Conservation (phyloP, 2,888 invertebrate species). For the Macrophya alboannulata region DNA sequence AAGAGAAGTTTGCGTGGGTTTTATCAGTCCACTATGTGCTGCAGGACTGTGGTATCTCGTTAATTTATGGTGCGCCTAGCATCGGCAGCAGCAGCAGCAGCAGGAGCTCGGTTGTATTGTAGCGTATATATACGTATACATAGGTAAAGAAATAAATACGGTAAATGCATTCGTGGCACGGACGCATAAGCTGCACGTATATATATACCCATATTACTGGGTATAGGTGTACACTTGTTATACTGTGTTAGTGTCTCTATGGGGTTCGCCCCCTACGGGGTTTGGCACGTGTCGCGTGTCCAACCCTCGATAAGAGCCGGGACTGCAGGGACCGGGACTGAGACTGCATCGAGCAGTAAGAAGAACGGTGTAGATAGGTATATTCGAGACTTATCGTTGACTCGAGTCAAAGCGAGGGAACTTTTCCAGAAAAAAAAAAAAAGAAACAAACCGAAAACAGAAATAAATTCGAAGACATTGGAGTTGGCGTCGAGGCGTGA, state of each 20-base stretch:
- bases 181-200: not conserved
- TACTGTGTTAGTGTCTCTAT: constrained; percentile 6
- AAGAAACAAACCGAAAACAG: too few relatives aligned
- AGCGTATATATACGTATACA: not conserved
- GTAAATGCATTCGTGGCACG: constrained; percentile 11
- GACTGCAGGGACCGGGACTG: not conserved
- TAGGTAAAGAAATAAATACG: not conserved
- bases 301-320: constrained; percentile 56
- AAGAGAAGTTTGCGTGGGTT: constrained; percentile 33
- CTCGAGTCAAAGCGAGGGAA: not conserved
- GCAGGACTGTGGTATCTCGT: constrained; percentile 21
- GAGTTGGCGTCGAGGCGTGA: too few relatives aligned
- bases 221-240: not conserved
- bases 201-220: not conserved
- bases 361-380: constrained; percentile 7
- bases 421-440: not conserved
- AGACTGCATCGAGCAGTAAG: not conserved
- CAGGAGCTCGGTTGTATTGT: not conserved
- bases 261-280: not conserved
- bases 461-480: too few relatives aligned
- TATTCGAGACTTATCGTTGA: not conserved
- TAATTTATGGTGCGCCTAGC: constrained; percentile 22
- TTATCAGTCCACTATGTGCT: constrained; percentile 17
- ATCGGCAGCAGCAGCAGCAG: not conserved
- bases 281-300: constrained; percentile 56